A percentile compares a stretch with the other conserved stretches of the same genome.
Evolutionary conservation across 2,888 invertebrate species (phyloP).

Genomic region (Tiliacea aurago): DNA sequence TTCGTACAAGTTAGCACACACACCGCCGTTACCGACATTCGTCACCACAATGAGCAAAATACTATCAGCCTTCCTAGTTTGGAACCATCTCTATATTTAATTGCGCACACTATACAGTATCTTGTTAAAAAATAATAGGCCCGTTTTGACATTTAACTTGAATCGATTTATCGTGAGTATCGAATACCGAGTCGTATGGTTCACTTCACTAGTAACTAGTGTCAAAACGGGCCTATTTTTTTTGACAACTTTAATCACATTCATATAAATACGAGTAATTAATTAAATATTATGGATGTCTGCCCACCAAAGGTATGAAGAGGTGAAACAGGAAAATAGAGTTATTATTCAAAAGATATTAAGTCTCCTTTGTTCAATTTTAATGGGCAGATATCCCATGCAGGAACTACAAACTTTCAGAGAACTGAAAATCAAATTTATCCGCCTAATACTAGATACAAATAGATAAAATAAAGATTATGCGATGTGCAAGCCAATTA

Average conservation of each 20-base stretch:
- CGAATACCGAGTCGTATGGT: no score
- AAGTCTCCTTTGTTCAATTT: conserved; percentile 8
- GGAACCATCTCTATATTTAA: conserved; percentile 44
- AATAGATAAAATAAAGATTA: conserved; percentile 22
- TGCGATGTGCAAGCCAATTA: conserved; percentile 41
- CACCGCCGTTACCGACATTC: conserved; percentile 23
- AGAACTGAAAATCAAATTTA: conserved; percentile 49
- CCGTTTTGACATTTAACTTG: no score
- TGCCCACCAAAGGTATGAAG: conserved; percentile 16
- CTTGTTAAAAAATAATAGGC: no score
- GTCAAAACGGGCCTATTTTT: no score
- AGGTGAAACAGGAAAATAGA: conserved; percentile 2
- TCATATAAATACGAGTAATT: conserved; percentile 27
- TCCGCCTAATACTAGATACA: conserved; percentile 5
- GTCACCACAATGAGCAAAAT: conserved; percentile 73
- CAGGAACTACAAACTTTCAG: conserved; percentile 12
- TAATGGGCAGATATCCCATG: conserved; percentile 22
- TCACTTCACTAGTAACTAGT: no score
- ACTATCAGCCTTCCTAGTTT: conserved; percentile 75
- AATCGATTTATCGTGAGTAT: no score
- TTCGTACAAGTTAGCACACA: conserved; percentile 57
- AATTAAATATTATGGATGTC: background rate
- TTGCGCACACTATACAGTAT: conserved; percentile 15
- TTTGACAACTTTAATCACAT: no score
- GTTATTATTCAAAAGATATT: background rate